Evolutionary conservation across 2,888 invertebrate species (phyloP), one percentile per base, ranked within the genome.

Genomic region (Stenodera caucasica): DNA sequence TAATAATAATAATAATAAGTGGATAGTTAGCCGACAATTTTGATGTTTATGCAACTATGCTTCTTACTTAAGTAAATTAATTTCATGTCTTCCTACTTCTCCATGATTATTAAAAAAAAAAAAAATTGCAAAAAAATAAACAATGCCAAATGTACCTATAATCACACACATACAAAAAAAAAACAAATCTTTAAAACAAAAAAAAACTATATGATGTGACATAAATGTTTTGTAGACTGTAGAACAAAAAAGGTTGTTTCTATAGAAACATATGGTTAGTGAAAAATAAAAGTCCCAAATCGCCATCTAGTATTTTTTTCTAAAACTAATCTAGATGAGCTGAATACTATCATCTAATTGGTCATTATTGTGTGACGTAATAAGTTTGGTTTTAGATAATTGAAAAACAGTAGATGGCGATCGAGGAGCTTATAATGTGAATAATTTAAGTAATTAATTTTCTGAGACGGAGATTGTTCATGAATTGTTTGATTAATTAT

Each of bases 121-220:
- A 30, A 14, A 51, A 51, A 51, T 57, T 53, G 57, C 60, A 54
- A 18, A 37, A 35, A 35, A 18, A 55, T 59, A 61, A 67, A 55
- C 64, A 71, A 73, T 74, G 76, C 75, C 77, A 77, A 76, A 76
- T 74, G 74, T 75, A 75, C 70, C 71, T 75, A 75, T 73, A 72
- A 72, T 71, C 70, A 72, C 68, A 12, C 18, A n/a, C n/a, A n/a
- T 37, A 15, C 18, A 40, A 40, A 3, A 40, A 40, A 40, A 7
- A 40, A 40, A 35, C 14, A 14, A 35, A 33, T 26, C 26, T 26
- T 30, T 7, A 14, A 1, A 40, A 37, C 6, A 37, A 37, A 7
- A 45, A 45, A 45, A 21, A 45, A 45, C 11, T 21, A 18, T 40
- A 69, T 65, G 64, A 71, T 71, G 70, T 72, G 70, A 75, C 64